phyloP scores from a whole-genome alignment of 2,888 invertebrate genomes.

The Lathronympha strigana region DNA sequence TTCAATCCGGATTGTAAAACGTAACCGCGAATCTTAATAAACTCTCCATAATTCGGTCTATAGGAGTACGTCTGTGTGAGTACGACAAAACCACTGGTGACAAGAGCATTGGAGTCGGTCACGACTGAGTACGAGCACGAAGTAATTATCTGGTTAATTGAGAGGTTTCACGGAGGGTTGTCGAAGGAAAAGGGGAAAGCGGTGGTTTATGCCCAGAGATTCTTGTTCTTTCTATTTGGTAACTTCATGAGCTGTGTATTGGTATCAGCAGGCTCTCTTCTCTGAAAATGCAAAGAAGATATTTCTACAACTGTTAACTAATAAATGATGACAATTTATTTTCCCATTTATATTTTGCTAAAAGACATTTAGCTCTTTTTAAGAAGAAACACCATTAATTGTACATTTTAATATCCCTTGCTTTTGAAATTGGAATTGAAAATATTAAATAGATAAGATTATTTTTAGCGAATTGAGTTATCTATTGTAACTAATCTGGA shows the following conservation, averaged over 20 bases:
- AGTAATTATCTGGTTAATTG: constrained; percentile 65
- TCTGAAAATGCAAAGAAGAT: neutral
- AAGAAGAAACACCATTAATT: no score
- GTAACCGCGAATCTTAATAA: no score
- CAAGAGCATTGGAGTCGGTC: constrained; percentile 52
- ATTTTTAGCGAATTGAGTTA: no score
- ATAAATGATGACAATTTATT: no score
- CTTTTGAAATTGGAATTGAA: no score
- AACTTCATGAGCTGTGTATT: neutral
- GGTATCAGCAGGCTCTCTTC: neutral
- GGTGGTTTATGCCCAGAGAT: constrained; percentile 39
- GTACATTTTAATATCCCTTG: no score
- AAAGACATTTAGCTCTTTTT: no score
- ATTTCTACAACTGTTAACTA: no score
- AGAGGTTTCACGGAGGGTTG: constrained; percentile 54
- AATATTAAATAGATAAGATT: no score
- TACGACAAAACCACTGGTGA: constrained; percentile 53
- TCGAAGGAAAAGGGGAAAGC: constrained; percentile 46
- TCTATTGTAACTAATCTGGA: no score
- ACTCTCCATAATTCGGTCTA: neutral
- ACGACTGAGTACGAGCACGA: constrained; percentile 52
- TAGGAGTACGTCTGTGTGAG: neutral
- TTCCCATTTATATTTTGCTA: no score
- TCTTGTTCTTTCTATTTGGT: constrained; percentile 9
- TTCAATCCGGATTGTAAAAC: no score